Base-by-base conservation (phyloP, 2,797 vertebrate genomes). In the Poeciliopsis presidionis region DNA sequence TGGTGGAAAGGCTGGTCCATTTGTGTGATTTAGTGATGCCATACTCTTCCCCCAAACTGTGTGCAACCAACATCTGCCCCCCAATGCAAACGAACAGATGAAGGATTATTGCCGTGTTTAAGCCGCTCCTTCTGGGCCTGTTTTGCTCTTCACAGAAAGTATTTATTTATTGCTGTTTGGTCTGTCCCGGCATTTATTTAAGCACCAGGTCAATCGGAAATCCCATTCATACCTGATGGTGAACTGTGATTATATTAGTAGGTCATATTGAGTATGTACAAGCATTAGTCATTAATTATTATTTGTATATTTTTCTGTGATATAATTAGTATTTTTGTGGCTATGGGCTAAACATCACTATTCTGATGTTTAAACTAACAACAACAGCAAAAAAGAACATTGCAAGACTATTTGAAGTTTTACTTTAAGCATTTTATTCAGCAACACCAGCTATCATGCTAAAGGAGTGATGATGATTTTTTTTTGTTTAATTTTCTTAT, bases 81-180 rank as follows among this genome's bases (percentile, higher is more conserved):
- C 82, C 78, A 74, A 84, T 81, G 83, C 87, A 92, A 92, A 90
- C 82, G 80, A 90, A 90, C 91, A 88, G 92, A 93, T 91, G 93
- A 93, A 81, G 90, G 94, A 96, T 95, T 94, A 95, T 87, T 81
- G 79, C 87, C 75, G 43, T 61, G 87, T 91, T 92, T 93, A 93
- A 94, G 93, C 93, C 89, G 79, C 87, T 87, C 85, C 87, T 87
- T 88, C 90, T 92, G 85, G 30, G 14, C 41, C 67, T 84, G 82
- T 87, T 89, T 87, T 90, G 76, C 78, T 76, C 79, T 85, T 76
- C 73, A 79, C 69, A 82, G 65, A 85, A 72, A 82, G 80, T 85
- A 77, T 87, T 90, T 84, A 81, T 90, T 88, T 83, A 87, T 85
- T 72, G 70, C 80, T 59, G 36, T 74, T 72, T 55, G 39, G 57